A percentile compares a stretch with the other conserved stretches of the same genome.
phyloP scores from a whole-genome alignment of 2,113 vertebrate species.

The Eolophus roseicapilla region DNA sequence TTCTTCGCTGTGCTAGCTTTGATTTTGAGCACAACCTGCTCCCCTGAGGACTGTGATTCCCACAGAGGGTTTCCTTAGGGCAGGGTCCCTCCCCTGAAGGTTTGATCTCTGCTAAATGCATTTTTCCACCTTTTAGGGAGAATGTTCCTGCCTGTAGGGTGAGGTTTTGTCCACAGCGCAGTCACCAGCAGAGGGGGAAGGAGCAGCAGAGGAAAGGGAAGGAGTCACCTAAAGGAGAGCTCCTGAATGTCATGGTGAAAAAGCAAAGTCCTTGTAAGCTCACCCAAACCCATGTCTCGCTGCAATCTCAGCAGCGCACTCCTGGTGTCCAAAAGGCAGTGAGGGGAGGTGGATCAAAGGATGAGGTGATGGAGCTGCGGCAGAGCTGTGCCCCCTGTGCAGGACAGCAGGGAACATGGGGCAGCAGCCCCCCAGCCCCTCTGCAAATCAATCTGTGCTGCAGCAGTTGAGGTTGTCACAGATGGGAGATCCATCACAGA shows the following conservation, averaged over 20 bases:
- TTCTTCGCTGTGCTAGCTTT: not conserved
- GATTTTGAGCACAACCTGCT: not conserved
- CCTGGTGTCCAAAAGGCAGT: not conserved
- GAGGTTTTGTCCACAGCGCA: not conserved
- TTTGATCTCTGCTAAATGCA: rapidly evolving
- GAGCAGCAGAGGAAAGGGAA: not conserved
- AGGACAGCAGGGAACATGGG: not conserved
- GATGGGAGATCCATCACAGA: not conserved
- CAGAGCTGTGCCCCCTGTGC: not conserved
- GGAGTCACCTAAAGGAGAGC: not conserved
- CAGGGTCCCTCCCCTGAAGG: not conserved
- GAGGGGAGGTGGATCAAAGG: not conserved
- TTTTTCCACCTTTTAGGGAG: not conserved
- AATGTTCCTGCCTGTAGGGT: not conserved
- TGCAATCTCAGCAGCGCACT: not conserved
- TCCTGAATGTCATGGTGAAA: not conserved
- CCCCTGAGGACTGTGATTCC: not conserved
- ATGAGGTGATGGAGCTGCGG: not conserved
- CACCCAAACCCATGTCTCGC: rapidly evolving
- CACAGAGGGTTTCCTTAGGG: not conserved
- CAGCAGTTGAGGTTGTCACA: too few species aligned
- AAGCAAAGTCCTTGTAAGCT: not conserved
- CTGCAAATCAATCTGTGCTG: not conserved
- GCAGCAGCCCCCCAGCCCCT: not conserved
- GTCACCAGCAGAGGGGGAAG: conserved; percentile 23